These are phyloP conservation scores for Cavia porcellus DNA, from an alignment of 2,113 vertebrate genomes.

Conservation along the genomic window DNA sequence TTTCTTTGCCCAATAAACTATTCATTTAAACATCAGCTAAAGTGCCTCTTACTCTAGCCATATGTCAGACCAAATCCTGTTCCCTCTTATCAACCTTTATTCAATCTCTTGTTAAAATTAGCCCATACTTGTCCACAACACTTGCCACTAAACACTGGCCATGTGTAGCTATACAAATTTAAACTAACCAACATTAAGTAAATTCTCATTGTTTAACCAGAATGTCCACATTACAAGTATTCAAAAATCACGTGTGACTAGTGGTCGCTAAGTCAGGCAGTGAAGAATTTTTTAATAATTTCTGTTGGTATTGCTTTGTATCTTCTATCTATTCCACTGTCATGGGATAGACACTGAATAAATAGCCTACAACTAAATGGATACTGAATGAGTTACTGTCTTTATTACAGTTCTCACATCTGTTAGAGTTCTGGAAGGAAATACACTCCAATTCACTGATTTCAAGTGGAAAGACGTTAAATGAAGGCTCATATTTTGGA, in stretches of 20 bases:
- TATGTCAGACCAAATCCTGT: not conserved
- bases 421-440: conserved; percentile 1
- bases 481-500: not conserved
- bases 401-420: not conserved
- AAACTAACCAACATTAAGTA: conserved; percentile 10
- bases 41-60: not conserved
- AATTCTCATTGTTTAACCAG: not conserved
- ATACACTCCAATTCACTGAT: not conserved
- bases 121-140: not conserved
- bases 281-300: conserved; percentile 7
- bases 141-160: not conserved
- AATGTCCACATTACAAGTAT: not conserved
- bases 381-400: not conserved
- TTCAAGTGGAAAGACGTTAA: conserved; percentile 7
- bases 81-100: not conserved
- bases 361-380: not conserved
- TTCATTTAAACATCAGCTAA: not conserved
- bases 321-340: not conserved
- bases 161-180: not conserved
- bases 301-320: not conserved
- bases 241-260: not conserved
- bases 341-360: not conserved
- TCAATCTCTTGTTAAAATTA: not conserved
- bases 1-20: not conserved
- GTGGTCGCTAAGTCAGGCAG: not conserved